Percentiles rank a stretch among this genome's conserved stretches.
phyloP scores from a whole-genome alignment of 1,140 invertebrate genomes.

The Magallana ariakensis region DNA sequence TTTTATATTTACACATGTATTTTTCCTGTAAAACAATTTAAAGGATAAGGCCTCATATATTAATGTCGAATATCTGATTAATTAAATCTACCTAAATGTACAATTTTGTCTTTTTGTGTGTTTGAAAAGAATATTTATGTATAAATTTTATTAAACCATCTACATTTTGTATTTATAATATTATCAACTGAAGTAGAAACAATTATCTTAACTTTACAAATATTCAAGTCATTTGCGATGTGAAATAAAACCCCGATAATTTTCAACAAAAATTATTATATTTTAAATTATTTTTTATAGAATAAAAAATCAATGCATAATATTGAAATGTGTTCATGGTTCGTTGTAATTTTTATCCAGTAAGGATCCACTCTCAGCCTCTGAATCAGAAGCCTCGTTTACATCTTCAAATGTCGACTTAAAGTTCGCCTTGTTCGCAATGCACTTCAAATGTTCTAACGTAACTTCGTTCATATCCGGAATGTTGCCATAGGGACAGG shows the following conservation, averaged over 20 bases:
- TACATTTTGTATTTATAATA: too few relatives aligned
- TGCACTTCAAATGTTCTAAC: constrained; percentile 10
- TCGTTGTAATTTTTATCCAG: constrained; percentile 29
- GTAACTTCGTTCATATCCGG: constrained; percentile 11
- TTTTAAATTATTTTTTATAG: too few relatives aligned
- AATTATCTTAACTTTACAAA: too few relatives aligned
- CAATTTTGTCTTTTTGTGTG: too few relatives aligned
- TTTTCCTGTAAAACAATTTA: too few relatives aligned
- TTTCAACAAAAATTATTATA: neutral
- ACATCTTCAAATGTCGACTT: constrained; percentile 39
- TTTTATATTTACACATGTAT: too few relatives aligned
- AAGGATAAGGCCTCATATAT: too few relatives aligned
- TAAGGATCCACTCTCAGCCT: constrained; percentile 13
- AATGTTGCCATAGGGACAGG: constrained; percentile 27
- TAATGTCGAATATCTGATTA: too few relatives aligned
- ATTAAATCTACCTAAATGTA: too few relatives aligned
- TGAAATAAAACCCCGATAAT: neutral
- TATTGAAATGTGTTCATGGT: neutral
- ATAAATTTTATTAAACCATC: too few relatives aligned
- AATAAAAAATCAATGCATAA: neutral
- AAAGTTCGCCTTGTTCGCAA: constrained; percentile 18
- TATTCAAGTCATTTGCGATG: neutral
- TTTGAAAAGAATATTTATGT: too few relatives aligned
- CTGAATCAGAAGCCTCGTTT: constrained; percentile 12
- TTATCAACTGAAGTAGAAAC: too few relatives aligned